Evolutionary conservation across 2,888 invertebrate genomes (phyloP).

Genomic region (Pocota personata): DNA sequence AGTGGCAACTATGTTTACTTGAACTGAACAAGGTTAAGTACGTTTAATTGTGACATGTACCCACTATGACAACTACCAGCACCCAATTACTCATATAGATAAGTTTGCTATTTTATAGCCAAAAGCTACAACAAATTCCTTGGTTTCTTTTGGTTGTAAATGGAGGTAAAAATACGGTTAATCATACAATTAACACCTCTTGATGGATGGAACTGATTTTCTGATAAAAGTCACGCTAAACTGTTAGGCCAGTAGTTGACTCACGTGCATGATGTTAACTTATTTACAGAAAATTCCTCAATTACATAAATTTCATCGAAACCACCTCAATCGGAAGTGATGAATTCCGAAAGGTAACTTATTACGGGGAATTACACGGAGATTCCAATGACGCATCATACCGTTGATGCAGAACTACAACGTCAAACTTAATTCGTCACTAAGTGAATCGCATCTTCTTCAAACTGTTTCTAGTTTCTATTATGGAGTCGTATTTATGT

Average conservation of each 20-base stretch:
- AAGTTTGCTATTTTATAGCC: not conserved
- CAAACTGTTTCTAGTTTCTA: not conserved
- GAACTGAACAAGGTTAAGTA: conserved; percentile 9
- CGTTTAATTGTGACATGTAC: not conserved
- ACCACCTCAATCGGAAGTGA: not conserved
- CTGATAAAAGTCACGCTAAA: not conserved
- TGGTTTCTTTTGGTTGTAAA: not conserved
- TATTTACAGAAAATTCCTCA: not conserved
- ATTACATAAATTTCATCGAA: not conserved
- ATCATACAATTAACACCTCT: conserved; percentile 1
- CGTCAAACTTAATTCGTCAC: not conserved
- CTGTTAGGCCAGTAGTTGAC: not conserved
- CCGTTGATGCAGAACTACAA: not conserved
- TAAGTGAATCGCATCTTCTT: not conserved
- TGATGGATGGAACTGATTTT: not conserved
- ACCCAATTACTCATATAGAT: conserved; percentile 12
- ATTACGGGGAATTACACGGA: not conserved
- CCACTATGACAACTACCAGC: not conserved
- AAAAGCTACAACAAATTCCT: not conserved
- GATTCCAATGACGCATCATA: conserved; percentile 28
- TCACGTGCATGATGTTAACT: conserved; percentile 6
- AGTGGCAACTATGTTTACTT: not conserved
- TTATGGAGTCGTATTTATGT: not conserved
- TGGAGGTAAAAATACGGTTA: not conserved
- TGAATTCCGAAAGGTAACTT: not conserved